Conservation (phyloP, 2,797 vertebrate genomes). For the Cercopithecus hamlyni region DNA sequence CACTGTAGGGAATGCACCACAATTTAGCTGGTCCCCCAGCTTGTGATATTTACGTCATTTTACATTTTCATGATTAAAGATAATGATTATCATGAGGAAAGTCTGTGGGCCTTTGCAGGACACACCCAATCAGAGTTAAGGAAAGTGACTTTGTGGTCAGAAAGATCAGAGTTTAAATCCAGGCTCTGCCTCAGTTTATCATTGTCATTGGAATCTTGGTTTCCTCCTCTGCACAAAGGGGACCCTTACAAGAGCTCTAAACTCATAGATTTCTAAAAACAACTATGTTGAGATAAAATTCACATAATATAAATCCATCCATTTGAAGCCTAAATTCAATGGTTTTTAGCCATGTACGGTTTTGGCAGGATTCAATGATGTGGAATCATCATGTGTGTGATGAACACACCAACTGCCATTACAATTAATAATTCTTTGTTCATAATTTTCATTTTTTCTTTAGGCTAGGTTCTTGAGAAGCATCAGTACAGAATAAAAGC, state of each 20-base stretch:
- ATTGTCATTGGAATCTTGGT: not conserved
- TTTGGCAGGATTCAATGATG: not conserved
- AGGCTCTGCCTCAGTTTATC: not conserved
- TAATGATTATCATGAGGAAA: not conserved
- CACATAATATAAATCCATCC: not conserved
- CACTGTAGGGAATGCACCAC: not conserved
- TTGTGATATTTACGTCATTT: not conserved
- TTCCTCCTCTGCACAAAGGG: not conserved
- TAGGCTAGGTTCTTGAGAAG: not conserved
- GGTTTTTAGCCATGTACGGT: not conserved
- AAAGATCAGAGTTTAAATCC: not conserved
- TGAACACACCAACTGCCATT: not conserved
- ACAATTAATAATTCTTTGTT: not conserved
- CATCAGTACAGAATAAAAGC: not conserved
- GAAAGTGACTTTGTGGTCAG: not conserved
- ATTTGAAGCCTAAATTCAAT: not conserved
- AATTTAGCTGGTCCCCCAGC: not conserved
- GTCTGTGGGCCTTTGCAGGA: not conserved
- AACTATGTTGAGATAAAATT: slow-evolving; percentile 20
- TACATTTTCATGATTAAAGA: not conserved
- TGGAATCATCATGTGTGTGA: not conserved
- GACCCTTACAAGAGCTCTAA: not conserved
- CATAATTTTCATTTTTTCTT: not conserved
- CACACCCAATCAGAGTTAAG: not conserved
- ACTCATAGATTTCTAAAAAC: not conserved